phyloP scores from a whole-genome alignment of 2,113 vertebrate genomes.

The Protobothrops flavoviridis region DNA sequence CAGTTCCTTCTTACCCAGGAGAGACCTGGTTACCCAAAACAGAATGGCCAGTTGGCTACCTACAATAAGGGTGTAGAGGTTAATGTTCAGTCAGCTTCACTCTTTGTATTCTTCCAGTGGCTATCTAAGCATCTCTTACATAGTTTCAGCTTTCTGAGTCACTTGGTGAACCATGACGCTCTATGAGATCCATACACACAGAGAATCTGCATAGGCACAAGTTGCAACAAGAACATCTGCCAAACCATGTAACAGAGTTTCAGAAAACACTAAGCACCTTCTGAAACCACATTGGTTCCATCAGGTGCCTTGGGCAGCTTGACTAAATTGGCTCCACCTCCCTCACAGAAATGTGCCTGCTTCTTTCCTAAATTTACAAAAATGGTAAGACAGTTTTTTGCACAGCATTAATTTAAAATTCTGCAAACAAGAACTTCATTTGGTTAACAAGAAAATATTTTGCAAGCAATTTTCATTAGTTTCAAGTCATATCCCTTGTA shows the following conservation, averaged over 20 bases:
- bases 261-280: background rate
- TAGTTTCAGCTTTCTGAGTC: background rate
- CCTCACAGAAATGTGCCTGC: background rate
- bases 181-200: background rate
- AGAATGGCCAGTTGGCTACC: background rate
- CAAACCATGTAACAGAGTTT: background rate
- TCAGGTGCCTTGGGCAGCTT: background rate
- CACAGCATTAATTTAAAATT: background rate
- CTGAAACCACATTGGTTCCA: background rate
- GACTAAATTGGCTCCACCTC: background rate
- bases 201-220: background rate
- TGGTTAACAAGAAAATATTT: background rate
- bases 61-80: background rate
- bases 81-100: background rate
- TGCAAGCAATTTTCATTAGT: background rate
- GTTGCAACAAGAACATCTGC: background rate
- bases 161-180: background rate
- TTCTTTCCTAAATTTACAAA: background rate
- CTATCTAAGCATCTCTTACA: background rate
- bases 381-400: background rate
- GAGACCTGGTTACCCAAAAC: background rate
- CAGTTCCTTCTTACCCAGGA: background rate
- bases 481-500: background rate
- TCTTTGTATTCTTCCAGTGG: background rate
- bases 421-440: background rate